Percentiles rank a stretch among this genome's conserved stretches.
phyloP scores from a whole-genome alignment of 2,113 vertebrate species.

The Callaeas wilsoni region DNA sequence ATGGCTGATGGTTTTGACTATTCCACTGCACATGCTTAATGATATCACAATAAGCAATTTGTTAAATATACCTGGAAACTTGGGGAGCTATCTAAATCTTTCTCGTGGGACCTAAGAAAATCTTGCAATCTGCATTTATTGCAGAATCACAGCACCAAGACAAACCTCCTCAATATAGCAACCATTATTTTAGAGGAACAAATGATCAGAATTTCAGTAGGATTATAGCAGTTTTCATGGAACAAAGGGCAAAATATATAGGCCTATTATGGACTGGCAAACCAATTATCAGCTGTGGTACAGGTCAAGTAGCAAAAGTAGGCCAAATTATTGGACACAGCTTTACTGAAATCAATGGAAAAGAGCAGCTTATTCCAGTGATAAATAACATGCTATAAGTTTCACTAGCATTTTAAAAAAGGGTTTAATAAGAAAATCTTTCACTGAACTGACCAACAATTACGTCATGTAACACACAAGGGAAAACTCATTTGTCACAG shows the following conservation, averaged over 20 bases:
- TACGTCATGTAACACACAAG: rapidly evolving
- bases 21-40: neutral
- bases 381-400: neutral
- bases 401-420: neutral
- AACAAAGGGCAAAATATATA: neutral
- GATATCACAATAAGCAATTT: neutral
- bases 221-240: neutral
- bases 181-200: neutral
- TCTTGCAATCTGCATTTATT: neutral
- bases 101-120: neutral
- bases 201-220: neutral
- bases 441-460: neutral
- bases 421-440: neutral
- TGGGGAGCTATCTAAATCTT: neutral
- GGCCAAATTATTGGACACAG: neutral
- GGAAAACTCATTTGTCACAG: neutral
- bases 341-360: neutral
- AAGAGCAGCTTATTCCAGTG: neutral
- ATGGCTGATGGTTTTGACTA: neutral
- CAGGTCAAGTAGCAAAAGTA: neutral
- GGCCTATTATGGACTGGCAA: neutral
- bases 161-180: neutral
- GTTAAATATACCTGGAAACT: neutral
- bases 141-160: neutral
- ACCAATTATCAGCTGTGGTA: neutral